A percentile compares a stretch with the other conserved stretches of the same genome.
Evolutionary conservation across 2,797 vertebrate genomes (phyloP).

Genomic region (Gymnothorax reevesii): DNA sequence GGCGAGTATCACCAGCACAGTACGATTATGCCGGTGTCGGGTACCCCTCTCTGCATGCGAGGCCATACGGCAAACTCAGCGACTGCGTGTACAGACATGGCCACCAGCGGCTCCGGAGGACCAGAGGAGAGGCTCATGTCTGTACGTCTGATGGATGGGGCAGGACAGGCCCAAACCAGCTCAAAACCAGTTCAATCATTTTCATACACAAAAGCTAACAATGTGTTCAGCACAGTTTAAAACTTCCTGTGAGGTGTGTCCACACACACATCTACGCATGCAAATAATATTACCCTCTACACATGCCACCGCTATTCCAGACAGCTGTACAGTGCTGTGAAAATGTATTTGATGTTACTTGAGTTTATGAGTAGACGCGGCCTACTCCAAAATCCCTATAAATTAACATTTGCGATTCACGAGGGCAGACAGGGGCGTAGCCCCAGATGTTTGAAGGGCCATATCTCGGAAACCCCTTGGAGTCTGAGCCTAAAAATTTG

Average conservation of each 20-base stretch:
- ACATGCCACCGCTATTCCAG: neutral
- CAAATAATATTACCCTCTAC: neutral
- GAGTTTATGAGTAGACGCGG: too few species aligned
- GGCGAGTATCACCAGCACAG: neutral
- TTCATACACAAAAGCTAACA: neutral
- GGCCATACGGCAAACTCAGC: neutral
- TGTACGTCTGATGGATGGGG: neutral
- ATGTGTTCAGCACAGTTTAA: neutral
- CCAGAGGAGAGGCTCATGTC: neutral
- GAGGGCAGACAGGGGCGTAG: too few species aligned
- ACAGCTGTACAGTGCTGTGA: neutral
- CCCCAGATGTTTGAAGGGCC: too few species aligned
- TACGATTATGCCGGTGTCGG: neutral
- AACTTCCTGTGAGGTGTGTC: neutral
- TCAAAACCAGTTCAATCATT: neutral
- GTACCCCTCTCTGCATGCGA: neutral
- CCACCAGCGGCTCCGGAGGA: neutral
- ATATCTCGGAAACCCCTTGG: too few species aligned
- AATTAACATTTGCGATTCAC: too few species aligned
- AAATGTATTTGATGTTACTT: neutral
- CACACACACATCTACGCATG: neutral
- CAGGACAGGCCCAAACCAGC: neutral
- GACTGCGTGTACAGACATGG: neutral
- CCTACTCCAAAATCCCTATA: too few species aligned
- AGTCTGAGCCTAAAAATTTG: too few species aligned